Base-by-base conservation (phyloP, 1,140 invertebrate species). In the Leptoteleia sp. region DNA sequence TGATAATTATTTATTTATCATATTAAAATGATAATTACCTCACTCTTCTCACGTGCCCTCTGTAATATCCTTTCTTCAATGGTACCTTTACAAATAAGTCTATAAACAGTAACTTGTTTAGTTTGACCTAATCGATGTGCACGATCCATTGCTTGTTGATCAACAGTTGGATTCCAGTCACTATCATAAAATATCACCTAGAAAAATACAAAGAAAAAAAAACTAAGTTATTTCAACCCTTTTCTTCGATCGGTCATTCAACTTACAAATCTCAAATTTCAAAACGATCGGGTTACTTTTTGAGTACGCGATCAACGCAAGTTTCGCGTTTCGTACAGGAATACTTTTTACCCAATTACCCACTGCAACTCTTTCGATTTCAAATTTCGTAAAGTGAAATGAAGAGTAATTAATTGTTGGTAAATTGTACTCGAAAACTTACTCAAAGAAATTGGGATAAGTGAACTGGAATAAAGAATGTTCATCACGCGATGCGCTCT, bases 171-270 rank as follows among this genome's bases (percentile, higher is more conserved):
- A 90, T 99, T 99, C 98, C 98, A 99, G 89, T 99, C 98, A 13
- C 96, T 98, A 87, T 99, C 98, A 87, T 99, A 99, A 90, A 99
- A 99, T 88, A 99, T 98, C 45, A 99, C 95, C 95, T 97, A 80
- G 12, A 76, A 61, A 33, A 33, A 45, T 17, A 22, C 1, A 40
- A 15, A 47, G 40, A 80, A 16, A 76, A 59, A 31, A 40, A 43
- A 33, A 19, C 4, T 27, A 16, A 47, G 40, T 43, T 5, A 52
- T 48, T 55, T 52, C 27, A 7, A 6, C 16, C 17, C 9, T 35
- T 59, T 59, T 17, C 35, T n/a, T 65, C 25, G 50, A 45, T 75
- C 47, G 27, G 67, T 65, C 61, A 16, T 29, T 57, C 25, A 57
- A 25, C 5, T 59, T 43, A 31, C 15, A 42, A 50, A 40, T 13